phyloP scores from a whole-genome alignment of 2,113 vertebrate species.

The Serilophus lunatus region DNA sequence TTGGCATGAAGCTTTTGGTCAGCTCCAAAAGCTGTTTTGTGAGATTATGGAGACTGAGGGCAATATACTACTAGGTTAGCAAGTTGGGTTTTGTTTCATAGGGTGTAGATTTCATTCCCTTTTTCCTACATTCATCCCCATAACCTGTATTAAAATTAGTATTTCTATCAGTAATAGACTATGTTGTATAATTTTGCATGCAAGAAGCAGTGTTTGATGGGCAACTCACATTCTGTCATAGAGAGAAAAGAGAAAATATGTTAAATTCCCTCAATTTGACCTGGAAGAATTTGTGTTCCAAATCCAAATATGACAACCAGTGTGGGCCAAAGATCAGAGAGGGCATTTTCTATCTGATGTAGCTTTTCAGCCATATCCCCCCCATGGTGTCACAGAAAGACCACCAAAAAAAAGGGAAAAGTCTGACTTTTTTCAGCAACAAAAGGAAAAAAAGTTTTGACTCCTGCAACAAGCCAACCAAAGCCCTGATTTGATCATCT shows the following conservation, averaged over 20 bases:
- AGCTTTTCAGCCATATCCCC: background rate
- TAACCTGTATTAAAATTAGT: background rate
- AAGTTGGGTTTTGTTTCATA: background rate
- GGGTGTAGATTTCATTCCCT: background rate
- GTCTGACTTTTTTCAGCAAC: background rate
- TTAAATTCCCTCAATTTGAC: background rate
- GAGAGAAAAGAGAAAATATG: background rate
- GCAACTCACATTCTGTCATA: background rate
- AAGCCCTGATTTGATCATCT: slow-evolving; percentile 19
- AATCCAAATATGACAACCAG: background rate
- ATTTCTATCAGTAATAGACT: background rate
- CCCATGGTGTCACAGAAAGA: background rate
- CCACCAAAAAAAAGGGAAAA: fast-evolving
- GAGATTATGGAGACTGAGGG: background rate
- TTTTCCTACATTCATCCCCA: background rate
- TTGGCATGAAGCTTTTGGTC: background rate
- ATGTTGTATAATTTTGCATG: background rate
- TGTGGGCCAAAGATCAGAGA: background rate
- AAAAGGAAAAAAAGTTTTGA: background rate
- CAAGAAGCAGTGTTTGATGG: background rate
- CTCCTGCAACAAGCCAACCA: background rate
- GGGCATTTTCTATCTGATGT: background rate
- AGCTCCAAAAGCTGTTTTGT: background rate
- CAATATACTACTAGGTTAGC: background rate
- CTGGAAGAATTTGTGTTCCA: background rate